Evolutionary conservation across 2,113 vertebrate genomes (phyloP).

Genomic region (Tragulus kanchil): DNA sequence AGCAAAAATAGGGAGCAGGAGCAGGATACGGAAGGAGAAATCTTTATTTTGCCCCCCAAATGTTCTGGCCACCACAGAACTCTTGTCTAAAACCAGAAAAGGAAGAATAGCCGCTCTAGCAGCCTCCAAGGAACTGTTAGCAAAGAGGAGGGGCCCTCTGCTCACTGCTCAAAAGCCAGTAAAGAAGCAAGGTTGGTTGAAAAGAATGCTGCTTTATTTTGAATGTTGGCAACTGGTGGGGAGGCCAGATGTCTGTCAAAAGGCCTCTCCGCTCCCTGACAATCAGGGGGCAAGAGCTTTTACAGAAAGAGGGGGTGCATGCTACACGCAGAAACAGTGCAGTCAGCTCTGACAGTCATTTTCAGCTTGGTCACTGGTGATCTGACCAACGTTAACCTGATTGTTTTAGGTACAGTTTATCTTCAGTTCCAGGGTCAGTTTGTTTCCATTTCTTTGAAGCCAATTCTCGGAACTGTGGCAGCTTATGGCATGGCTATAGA

Average conservation of each 20-base stretch:
- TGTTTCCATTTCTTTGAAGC: neutral
- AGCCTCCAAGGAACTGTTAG: neutral
- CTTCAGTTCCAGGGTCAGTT: neutral
- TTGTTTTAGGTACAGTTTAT: neutral
- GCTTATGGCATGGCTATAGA: neutral
- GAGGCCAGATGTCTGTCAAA: neutral
- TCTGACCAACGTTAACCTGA: neutral
- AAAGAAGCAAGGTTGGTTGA: neutral
- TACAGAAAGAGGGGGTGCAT: neutral
- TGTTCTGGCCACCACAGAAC: neutral
- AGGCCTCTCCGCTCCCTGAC: neutral
- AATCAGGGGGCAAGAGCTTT: neutral
- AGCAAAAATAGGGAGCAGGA: neutral
- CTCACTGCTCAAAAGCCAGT: neutral
- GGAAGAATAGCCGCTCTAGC: neutral
- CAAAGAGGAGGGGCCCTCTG: neutral
- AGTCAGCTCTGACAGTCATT: neutral
- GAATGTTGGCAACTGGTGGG: neutral
- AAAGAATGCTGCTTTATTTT: neutral
- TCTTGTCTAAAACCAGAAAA: neutral
- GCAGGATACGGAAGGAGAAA: neutral
- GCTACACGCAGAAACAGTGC: neutral
- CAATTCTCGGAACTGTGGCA: neutral
- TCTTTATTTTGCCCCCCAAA: too few species aligned
- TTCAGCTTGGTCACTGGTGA: neutral